phyloP scores from a whole-genome alignment of 2,888 invertebrate genomes.

The Gerris lacustris region DNA sequence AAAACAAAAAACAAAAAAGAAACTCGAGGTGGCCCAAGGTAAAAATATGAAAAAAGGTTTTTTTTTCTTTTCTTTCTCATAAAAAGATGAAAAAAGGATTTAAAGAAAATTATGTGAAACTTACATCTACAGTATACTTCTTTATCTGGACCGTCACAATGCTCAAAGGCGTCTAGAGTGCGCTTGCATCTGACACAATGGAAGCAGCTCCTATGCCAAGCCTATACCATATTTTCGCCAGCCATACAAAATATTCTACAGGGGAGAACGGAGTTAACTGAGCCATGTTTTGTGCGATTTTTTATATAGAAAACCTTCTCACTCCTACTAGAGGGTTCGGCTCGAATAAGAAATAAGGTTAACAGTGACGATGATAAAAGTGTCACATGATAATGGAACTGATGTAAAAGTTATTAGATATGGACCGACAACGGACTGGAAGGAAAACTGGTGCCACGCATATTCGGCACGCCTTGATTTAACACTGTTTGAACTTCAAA shows the following conservation, averaged over 20 bases:
- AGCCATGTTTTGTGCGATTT: too few species aligned
- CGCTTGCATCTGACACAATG: slow-evolving; percentile 74
- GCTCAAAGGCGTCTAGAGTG: slow-evolving; percentile 74
- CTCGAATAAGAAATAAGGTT: too few species aligned
- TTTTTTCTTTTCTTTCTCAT: neutral
- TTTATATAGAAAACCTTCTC: too few species aligned
- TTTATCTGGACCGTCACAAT: slow-evolving; percentile 85
- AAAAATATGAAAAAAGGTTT: slow-evolving; percentile 12
- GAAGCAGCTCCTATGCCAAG: slow-evolving; percentile 82
- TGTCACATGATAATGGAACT: too few species aligned
- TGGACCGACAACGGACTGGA: too few species aligned
- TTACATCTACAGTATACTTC: slow-evolving; percentile 87
- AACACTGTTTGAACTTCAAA: too few species aligned
- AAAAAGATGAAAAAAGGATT: slow-evolving; percentile 5
- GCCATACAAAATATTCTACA: neutral
- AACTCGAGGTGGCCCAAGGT: slow-evolving; percentile 13
- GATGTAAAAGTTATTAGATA: too few species aligned
- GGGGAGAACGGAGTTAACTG: too few species aligned
- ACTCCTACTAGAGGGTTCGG: too few species aligned
- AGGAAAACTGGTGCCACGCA: too few species aligned
- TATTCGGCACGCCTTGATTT: too few species aligned
- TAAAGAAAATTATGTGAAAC: slow-evolving; percentile 19
- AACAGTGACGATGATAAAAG: too few species aligned
- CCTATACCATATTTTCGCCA: slow-evolving; percentile 42
- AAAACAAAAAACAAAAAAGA: slow-evolving; percentile 14